Conservation (phyloP, 2,113 vertebrate genomes). For the Serilophus lunatus region DNA sequence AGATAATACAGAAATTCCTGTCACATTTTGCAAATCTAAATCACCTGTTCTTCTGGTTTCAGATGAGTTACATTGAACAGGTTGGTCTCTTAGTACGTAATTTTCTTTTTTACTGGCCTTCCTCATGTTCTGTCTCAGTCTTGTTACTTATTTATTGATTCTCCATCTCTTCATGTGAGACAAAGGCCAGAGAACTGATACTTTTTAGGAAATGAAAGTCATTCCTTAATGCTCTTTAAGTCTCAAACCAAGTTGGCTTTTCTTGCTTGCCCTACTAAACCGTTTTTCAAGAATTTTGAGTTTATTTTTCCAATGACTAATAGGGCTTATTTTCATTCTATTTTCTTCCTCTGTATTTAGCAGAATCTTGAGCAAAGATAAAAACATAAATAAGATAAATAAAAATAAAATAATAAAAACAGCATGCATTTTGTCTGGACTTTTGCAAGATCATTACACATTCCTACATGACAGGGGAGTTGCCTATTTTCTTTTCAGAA, state of each 20-base stretch:
- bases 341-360: not conserved
- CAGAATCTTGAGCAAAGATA: not conserved
- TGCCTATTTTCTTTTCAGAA: not conserved
- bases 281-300: not conserved
- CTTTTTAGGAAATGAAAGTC: not conserved
- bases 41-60: not conserved
- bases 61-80: not conserved
- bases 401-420: too few relatives aligned
- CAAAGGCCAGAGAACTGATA: not conserved
- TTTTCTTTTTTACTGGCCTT: not conserved
- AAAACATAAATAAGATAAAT: too few relatives aligned
- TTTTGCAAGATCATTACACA: not conserved
- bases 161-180: not conserved
- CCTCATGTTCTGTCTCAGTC: not conserved
- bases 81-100: not conserved
- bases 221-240: not conserved
- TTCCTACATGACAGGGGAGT: fast-evolving
- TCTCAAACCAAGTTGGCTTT: not conserved
- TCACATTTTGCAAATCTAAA: not conserved
- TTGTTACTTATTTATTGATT: not conserved
- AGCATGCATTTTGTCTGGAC: not conserved
- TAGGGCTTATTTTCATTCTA: not conserved
- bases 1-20: not conserved
- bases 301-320: not conserved
- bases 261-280: not conserved